These are phyloP conservation scores for Myotis yumanensis DNA, from an alignment of 2,113 vertebrate species.

Conservation along the genomic window DNA sequence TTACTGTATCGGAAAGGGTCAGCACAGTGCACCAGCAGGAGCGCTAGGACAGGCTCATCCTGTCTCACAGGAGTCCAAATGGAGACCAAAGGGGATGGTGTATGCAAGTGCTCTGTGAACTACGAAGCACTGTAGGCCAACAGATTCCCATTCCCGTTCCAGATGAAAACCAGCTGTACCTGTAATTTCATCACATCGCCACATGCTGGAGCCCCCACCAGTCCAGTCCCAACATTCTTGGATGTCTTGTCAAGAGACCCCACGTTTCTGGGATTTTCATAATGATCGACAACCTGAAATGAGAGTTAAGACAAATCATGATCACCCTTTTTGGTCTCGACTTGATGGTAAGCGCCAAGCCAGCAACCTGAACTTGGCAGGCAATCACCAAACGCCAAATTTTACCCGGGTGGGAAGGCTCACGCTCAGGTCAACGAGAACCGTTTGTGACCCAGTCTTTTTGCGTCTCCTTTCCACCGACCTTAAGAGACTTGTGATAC, in stretches of 20 bases:
- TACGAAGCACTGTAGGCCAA: not conserved
- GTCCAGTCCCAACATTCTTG: slow-evolving; percentile 95
- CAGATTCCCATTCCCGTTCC: not conserved
- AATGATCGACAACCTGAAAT: slow-evolving; percentile 96
- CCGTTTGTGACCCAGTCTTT: not conserved
- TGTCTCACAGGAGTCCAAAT: not conserved
- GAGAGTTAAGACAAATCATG: not conserved
- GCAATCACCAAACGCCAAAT: not conserved
- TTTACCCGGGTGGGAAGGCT: not conserved
- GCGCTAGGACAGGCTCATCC: not conserved
- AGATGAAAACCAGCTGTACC: slow-evolving; percentile 79
- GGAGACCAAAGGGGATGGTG: not conserved
- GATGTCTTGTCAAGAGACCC: slow-evolving; percentile 92
- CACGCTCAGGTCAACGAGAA: not conserved
- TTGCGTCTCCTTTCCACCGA: not conserved
- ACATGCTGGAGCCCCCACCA: slow-evolving; percentile 97
- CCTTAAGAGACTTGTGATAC: not conserved
- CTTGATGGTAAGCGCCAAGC: not conserved
- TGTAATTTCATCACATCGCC: slow-evolving; percentile 99
- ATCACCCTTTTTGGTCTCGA: no score
- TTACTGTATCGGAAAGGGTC: not conserved
- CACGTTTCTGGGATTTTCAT: slow-evolving; percentile 97
- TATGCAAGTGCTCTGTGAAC: not conserved
- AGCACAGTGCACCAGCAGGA: not conserved
- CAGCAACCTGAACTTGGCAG: not conserved